These are phyloP conservation scores for Monarcha castaneiventris DNA, from an alignment of 2,113 vertebrate genomes.

Conservation along the genomic window DNA sequence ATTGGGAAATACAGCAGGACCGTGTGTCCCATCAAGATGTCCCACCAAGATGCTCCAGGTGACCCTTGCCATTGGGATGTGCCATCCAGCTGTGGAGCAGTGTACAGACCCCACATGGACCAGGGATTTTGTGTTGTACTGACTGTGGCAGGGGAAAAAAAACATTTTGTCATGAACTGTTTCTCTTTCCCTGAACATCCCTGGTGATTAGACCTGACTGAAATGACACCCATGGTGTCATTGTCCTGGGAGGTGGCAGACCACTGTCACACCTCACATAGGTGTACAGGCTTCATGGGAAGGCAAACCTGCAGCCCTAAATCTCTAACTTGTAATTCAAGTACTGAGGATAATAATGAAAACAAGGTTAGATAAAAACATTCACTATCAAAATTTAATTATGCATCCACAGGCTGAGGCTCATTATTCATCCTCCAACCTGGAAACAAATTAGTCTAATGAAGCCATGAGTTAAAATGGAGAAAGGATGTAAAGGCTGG, in stretches of 20 bases:
- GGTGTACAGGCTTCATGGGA: not conserved
- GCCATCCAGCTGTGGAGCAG: not conserved
- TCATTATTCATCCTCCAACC: conserved; percentile 62
- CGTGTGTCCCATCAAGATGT: not conserved
- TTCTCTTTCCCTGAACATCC: not conserved
- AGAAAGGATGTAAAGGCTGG: conserved; percentile 22
- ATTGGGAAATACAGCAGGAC: not conserved
- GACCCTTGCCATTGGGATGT: not conserved
- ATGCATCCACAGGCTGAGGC: conserved; percentile 34
- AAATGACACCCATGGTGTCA: not conserved
- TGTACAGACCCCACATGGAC: fast-evolving
- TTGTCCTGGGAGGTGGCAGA: not conserved
- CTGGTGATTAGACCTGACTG: not conserved
- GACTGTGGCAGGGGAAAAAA: not conserved
- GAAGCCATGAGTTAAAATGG: conserved; percentile 47
- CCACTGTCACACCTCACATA: not conserved
- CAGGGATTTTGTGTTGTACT: not conserved
- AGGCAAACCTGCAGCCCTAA: not conserved
- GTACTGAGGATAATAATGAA: conserved; percentile 33
- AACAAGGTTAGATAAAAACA: conserved; percentile 55
- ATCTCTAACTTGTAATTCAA: conserved; percentile 10
- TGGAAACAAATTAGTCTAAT: conserved; percentile 59
- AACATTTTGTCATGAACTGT: not conserved
- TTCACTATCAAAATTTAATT: conserved; percentile 57
- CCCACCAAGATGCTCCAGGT: not conserved